Base-by-base conservation (phyloP, 2,888 invertebrate species). In the Troides aeacus region DNA sequence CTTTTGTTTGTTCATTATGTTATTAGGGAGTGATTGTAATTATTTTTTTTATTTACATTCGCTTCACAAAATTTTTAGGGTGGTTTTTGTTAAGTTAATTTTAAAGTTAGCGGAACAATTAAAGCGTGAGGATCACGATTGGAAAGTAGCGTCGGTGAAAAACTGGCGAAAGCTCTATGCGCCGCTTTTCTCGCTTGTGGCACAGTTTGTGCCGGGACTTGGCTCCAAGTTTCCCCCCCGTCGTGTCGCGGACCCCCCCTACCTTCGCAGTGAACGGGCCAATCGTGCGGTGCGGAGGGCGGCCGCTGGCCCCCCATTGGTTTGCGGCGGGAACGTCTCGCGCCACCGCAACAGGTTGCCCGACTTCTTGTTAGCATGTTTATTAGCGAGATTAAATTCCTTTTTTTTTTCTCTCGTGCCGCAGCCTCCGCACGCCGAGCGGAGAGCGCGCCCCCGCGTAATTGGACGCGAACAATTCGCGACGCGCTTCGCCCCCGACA, bases 311-410 rank as follows among this genome's bases (percentile, higher is more conserved):
- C 77, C 64, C 71, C 74, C 79, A 91, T 92, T 90, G 92, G 93
- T 78, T 73, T 84, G 85, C 83, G 78, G 76, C 77, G 77, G 82
- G 84, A 84, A 83, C 83, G 90, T 90, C 88, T 84, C 89, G 85
- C 79, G 85, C 84, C 90, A 89, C 69, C 88, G 94, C 83, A 94
- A 95, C 86, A 94, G 94, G 93, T 93, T 88, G 85, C 85, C 83
- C 82, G 85, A 83, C 86, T 86, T 87, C 87, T 86, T 92, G 89
- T 91, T 90, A 90, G 90, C 90, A 88, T 92, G 90, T 90, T 90
- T 92, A 92, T 92, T 91, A 92, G 91, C 83, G 79, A 86, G 90
- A 92, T 92, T 89, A 89, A 88, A 88, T 90, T 88, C 86, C 83
- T 88, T 91, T 90, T 90, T 89, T 86, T 46, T 46, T 46, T 42